Conservation (phyloP, 2,797 vertebrate species). For the Nannoperca obscura region DNA sequence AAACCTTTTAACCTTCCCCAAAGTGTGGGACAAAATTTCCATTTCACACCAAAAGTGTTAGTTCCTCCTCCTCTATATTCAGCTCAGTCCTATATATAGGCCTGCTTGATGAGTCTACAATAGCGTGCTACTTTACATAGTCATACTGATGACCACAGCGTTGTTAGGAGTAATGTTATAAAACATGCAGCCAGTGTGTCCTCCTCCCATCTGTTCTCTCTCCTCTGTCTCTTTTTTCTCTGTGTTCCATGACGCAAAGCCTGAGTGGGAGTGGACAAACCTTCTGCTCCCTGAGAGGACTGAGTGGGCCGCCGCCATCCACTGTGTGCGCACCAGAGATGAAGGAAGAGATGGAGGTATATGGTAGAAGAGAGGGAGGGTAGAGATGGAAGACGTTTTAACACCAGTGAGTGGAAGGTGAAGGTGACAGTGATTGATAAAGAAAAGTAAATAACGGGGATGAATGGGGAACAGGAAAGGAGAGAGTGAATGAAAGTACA, state of each 20-base stretch:
- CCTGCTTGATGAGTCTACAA: constrained; percentile 63
- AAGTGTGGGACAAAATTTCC: constrained; percentile 16
- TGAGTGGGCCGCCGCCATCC: constrained; percentile 84
- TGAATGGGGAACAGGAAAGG: constrained; percentile 41
- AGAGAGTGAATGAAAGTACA: constrained; percentile 29
- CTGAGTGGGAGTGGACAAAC: constrained; percentile 87
- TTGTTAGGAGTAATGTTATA: constrained; percentile 81
- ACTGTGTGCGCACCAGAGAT: constrained; percentile 74
- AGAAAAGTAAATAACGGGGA: constrained; percentile 53
- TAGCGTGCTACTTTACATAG: constrained; percentile 68
- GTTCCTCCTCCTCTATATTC: constrained; percentile 60
- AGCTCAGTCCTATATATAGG: constrained; percentile 61
- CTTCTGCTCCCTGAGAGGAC: constrained; percentile 86
- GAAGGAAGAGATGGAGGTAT: constrained; percentile 68
- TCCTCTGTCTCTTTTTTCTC: constrained; percentile 74
- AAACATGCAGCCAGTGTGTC: constrained; percentile 80
- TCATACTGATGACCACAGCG: constrained; percentile 70
- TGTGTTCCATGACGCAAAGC: constrained; percentile 88
- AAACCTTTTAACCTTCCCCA: constrained; percentile 14
- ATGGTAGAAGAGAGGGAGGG: constrained; percentile 27
- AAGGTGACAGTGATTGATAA: constrained; percentile 43
- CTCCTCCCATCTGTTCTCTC: constrained; percentile 81
- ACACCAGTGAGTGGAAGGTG: constrained; percentile 33
- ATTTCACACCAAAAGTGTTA: constrained; percentile 50
- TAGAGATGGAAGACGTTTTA: constrained; percentile 28